Evolutionary conservation across 2,113 vertebrate genomes (phyloP).

Genomic region (Catharus fuscescens): DNA sequence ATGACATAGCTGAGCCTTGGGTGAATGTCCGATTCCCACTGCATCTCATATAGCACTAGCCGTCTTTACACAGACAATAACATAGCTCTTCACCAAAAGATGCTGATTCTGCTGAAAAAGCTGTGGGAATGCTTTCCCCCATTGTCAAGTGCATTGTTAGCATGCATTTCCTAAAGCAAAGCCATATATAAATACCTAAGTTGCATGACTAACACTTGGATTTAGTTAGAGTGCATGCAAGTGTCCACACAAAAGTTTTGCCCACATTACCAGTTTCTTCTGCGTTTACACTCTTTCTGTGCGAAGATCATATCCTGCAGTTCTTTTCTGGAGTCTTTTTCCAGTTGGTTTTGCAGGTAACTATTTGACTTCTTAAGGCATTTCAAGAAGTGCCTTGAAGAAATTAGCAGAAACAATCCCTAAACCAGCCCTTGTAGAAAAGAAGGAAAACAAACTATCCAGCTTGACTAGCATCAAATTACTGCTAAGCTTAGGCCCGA

Average conservation of each 20-base stretch:
- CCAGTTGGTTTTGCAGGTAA: neutral
- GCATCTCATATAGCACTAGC: neutral
- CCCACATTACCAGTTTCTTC: neutral
- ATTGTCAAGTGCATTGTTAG: neutral
- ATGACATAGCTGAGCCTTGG: neutral
- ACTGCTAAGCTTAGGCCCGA: neutral
- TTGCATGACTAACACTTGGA: neutral
- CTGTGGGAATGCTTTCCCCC: neutral
- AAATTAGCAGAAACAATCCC: neutral
- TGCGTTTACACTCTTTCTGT: neutral
- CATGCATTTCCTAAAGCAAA: neutral
- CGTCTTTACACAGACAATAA: neutral
- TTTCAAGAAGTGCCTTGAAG: slow-evolving; percentile 3
- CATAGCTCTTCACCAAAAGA: neutral
- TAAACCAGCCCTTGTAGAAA: neutral
- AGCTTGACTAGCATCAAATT: neutral
- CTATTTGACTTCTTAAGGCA: neutral
- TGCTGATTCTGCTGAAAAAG: neutral
- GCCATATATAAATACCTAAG: neutral
- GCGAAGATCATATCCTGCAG: neutral
- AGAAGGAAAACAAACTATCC: neutral
- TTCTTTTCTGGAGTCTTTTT: neutral
- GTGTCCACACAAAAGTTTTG: neutral
- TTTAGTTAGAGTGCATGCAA: neutral
- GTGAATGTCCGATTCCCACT: neutral